These are phyloP conservation scores for Himalopsyche japonica DNA, from an alignment of 2,888 invertebrate genomes.

Conservation along the genomic window DNA sequence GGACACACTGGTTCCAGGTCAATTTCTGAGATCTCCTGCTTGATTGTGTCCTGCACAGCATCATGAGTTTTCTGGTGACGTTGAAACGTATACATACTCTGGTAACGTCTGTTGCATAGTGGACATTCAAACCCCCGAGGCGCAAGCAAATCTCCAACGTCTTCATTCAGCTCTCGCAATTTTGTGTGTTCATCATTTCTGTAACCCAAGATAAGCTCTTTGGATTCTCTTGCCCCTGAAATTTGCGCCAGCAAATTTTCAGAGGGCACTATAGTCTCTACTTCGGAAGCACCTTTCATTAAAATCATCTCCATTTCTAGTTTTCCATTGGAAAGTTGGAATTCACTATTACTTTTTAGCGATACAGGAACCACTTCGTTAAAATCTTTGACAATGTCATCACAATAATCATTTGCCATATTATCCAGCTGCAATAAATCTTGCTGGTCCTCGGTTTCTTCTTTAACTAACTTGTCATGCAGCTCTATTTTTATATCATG, in stretches of 20 bases:
- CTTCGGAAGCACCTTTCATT: conserved; percentile 3
- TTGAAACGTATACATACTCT: conserved; percentile 12
- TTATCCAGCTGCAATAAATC: not conserved
- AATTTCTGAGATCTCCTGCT: not conserved
- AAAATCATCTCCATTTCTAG: not conserved
- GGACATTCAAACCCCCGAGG: conserved; percentile 26
- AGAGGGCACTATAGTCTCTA: conserved; percentile 11
- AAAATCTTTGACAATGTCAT: not conserved
- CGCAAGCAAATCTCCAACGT: conserved; percentile 24
- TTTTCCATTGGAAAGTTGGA: not conserved
- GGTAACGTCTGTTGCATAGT: conserved; percentile 27
- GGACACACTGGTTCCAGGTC: not conserved
- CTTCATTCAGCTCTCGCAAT: conserved; percentile 15
- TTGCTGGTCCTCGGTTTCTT: not conserved
- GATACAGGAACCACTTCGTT: conserved; percentile 15
- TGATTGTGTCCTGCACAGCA: not conserved
- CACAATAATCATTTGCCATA: not conserved
- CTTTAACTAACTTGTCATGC: not conserved
- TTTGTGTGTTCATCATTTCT: not conserved
- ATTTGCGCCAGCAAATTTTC: conserved; percentile 1
- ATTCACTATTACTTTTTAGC: conserved; percentile 16
- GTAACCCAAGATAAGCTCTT: conserved; percentile 26
- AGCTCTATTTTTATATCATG: not conserved
- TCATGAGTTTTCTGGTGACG: conserved; percentile 28
- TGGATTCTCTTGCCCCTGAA: conserved; percentile 11